Base-by-base conservation (phyloP, 2,888 invertebrate genomes). In the Phyllotreta striolata region DNA sequence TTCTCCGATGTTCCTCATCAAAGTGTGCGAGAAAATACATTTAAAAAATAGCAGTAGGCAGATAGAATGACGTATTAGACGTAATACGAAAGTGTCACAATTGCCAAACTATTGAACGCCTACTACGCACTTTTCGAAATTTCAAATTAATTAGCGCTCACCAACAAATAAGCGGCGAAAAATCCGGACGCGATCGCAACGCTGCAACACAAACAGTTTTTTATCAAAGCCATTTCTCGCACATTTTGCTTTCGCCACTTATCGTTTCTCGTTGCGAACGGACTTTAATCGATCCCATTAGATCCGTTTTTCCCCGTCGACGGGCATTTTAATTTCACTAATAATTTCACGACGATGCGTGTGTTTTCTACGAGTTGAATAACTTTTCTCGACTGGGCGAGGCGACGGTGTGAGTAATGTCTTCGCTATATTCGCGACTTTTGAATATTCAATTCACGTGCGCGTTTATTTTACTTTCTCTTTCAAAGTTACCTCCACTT, bases 131-230 rank as follows among this genome's bases (percentile, higher is more conserved):
- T 34, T 10, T 6, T 49, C 7, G 35, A 3, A 34, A 24, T 41
- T 41, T 41, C 41, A n/a, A n/a, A 41, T 3, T 41, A 5, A 55
- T 37, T 5, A 62, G 39, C 54, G 75, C 80, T 78, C 75, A 84
- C 84, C 80, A 83, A 70, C 43, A 82, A 76, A 75, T 83, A 84
- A 57, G 83, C 79, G 5, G 82, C 83, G 56, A 82, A 79, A 75
- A 83, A 82, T 76, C 82, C 83, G 60, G 81, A 80, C 24, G 82
- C 83, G 58, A 83, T 81, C 37, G 80, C 78, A 62, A 83, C 78
- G 74, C 82, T 82, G 74, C 83, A 83, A 75, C 83, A 83, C 71
- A 81, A 81, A 72, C 83, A 83, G 56, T 79, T 78, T 67, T 81
- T 77, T 61, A 83, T 73, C 55, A 83, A 72, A 57, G 82, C 82